A percentile compares a stretch with the other conserved stretches of the same genome.
phyloP scores from a whole-genome alignment of 2,797 vertebrate genomes.

The Brotula barbata region DNA sequence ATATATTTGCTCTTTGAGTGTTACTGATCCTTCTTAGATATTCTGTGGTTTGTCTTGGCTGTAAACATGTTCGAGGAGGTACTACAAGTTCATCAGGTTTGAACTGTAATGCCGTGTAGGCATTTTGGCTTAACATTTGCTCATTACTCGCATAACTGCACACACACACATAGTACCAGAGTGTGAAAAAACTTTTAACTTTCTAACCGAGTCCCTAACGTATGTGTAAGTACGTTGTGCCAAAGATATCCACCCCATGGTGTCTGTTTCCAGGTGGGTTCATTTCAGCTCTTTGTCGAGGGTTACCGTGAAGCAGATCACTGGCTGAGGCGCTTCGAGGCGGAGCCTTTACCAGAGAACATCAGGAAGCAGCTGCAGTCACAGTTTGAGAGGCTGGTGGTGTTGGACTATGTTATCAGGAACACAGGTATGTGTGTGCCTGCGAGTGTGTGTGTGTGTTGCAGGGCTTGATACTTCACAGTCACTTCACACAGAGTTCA shows the following conservation, averaged over 20 bases:
- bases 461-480: neutral
- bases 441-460: constrained; percentile 13
- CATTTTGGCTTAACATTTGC: neutral
- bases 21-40: neutral
- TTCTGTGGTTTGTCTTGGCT: neutral
- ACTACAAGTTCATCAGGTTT: constrained; percentile 11
- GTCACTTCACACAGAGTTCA: too few relatives aligned
- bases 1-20: neutral
- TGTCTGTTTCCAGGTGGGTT: constrained; percentile 86
- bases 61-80: constrained; percentile 17
- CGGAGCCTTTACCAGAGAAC: constrained; percentile 95
- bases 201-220: too few relatives aligned
- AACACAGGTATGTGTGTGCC: constrained; percentile 87
- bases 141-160: too few relatives aligned
- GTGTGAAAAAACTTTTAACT: too few relatives aligned
- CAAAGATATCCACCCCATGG: neutral
- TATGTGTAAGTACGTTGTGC: neutral
- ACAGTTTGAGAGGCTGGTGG: constrained; percentile 93
- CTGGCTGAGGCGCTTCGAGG: constrained; percentile 97
- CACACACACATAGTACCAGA: too few relatives aligned
- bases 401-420: constrained; percentile 96
- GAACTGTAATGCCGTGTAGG: constrained; percentile 1
- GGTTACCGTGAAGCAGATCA: constrained; percentile 94
- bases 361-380: constrained; percentile 95
- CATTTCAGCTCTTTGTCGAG: constrained; percentile 97